Percentiles rank a stretch among this genome's conserved stretches.
Evolutionary conservation across 2,888 invertebrate species (phyloP).

Genomic region (Drosophila antonietae): DNA sequence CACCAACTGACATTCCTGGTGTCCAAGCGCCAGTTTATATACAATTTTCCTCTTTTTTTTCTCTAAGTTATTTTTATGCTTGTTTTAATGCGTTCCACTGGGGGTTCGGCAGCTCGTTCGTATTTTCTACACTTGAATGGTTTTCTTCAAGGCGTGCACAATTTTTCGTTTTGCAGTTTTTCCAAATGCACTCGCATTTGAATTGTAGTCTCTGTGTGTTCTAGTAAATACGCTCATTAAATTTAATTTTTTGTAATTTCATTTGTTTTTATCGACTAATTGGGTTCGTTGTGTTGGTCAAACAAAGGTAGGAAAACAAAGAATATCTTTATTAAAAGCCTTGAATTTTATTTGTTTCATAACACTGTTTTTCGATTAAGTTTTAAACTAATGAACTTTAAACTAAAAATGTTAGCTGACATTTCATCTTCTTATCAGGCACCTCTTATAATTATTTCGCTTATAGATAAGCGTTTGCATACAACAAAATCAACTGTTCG

Average conservation of each 20-base stretch:
- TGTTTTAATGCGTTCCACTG: constrained; percentile 50
- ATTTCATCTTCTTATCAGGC: constrained; percentile 38
- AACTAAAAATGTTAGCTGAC: constrained; percentile 13
- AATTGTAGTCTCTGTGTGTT: constrained; percentile 53
- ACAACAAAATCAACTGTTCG: constrained; percentile 49
- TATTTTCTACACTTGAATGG: constrained; percentile 74
- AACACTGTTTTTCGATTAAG: not conserved
- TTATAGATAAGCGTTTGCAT: constrained; percentile 17
- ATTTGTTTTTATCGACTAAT: constrained; percentile 29
- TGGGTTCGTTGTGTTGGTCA: constrained; percentile 22
- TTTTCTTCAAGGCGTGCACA: constrained; percentile 77
- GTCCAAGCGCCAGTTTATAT: constrained; percentile 70
- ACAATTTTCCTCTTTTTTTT: constrained; percentile 45
- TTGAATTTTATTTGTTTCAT: too few species aligned
- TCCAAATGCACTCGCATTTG: constrained; percentile 65
- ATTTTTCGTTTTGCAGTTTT: constrained; percentile 66
- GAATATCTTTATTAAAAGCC: not conserved
- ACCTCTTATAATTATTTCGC: constrained; percentile 4
- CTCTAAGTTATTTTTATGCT: constrained; percentile 21
- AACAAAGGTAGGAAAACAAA: constrained; percentile 9
- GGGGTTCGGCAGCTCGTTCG: constrained; percentile 63
- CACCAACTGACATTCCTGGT: constrained; percentile 55
- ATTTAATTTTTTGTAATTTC: constrained; percentile 59
- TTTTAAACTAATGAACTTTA: constrained; percentile 28
- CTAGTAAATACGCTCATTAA: constrained; percentile 71